These are phyloP conservation scores for Pseudococcus longispinus DNA, from an alignment of 2,888 invertebrate species.

Conservation along the genomic window DNA sequence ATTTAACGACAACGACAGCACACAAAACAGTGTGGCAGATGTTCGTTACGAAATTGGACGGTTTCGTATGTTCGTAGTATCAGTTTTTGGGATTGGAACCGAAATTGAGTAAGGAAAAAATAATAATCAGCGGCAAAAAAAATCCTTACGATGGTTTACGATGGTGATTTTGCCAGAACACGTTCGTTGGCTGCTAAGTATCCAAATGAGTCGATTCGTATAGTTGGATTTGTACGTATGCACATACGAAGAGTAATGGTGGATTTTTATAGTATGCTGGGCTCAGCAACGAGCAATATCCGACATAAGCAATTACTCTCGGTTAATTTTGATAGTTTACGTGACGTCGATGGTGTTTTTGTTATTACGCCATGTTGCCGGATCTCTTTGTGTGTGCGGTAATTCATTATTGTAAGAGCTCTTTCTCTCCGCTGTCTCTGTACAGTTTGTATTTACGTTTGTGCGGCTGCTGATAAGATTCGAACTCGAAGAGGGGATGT, in stretches of 20 bases:
- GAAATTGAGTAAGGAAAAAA: background rate
- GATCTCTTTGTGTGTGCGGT: background rate
- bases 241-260: background rate
- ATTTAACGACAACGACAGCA: background rate
- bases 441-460: conserved; percentile 2
- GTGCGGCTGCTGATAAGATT: background rate
- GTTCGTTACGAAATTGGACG: conserved; percentile 3
- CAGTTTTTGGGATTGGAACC: too few relatives aligned
- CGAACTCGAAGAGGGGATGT: background rate
- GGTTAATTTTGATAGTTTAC: conserved; percentile 22
- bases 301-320: background rate
- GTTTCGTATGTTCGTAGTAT: background rate
- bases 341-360: conserved; percentile 8
- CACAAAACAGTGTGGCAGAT: background rate
- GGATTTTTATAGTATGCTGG: background rate
- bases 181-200: background rate
- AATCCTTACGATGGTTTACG: background rate
- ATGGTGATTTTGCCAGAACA: background rate
- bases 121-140: background rate
- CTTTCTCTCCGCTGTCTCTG: background rate
- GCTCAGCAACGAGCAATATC: background rate
- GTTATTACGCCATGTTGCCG: conserved; percentile 28
- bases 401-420: background rate
- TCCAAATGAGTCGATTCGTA: background rate
- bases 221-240: background rate